Conservation (phyloP, 2,797 vertebrate genomes). For the Sitta carolinensis region DNA sequence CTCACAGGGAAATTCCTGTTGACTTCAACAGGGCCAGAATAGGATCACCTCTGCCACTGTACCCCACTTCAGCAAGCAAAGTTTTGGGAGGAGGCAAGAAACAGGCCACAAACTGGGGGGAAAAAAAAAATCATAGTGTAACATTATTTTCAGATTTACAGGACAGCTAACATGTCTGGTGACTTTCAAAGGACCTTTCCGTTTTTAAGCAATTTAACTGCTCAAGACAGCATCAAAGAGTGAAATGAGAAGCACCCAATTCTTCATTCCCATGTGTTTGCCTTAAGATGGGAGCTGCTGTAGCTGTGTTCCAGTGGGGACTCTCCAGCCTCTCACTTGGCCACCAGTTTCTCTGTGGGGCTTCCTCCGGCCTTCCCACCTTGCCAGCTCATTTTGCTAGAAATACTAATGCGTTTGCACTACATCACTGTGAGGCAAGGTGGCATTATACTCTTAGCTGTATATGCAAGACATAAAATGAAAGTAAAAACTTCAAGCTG, state of each 20-base stretch:
- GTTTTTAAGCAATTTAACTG: not conserved
- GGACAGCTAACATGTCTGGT: not conserved
- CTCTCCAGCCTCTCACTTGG: not conserved
- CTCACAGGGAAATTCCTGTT: not conserved
- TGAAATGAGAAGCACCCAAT: not conserved
- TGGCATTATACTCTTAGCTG: conserved; percentile 63
- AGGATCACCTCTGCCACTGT: not conserved
- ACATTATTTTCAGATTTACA: not conserved
- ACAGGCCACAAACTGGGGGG: not conserved
- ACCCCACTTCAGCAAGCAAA: not conserved
- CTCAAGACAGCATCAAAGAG: not conserved
- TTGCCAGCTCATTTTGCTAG: not conserved
- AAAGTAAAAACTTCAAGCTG: not conserved
- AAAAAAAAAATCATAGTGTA: not conserved
- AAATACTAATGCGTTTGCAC: conserved; percentile 40
- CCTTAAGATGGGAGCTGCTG: not conserved
- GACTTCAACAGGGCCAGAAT: not conserved
- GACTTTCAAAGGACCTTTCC: not conserved
- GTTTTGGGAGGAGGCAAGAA: not conserved
- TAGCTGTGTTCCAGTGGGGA: not conserved
- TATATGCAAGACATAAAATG: not conserved
- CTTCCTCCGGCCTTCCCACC: not conserved
- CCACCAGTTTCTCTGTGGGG: not conserved
- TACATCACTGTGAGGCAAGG: conserved; percentile 51
- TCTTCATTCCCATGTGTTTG: not conserved